Base-by-base conservation (phyloP, 1,140 invertebrate genomes). In the Zaprionus nigranus region DNA sequence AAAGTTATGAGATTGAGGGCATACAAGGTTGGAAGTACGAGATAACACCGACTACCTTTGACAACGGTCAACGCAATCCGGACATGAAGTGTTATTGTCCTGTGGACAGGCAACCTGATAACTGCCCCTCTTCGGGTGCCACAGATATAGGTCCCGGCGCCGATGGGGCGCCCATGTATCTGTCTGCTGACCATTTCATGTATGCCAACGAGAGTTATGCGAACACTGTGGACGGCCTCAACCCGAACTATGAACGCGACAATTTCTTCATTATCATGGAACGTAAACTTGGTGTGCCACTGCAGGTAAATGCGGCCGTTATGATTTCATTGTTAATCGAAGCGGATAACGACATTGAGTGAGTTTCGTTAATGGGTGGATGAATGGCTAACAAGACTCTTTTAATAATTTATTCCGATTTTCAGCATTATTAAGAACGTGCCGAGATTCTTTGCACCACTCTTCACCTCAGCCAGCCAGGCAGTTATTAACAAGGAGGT, bases 181-280 rank as follows among this genome's bases (percentile, higher is more conserved):
- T 98, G 20, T 97, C 97, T 2, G 95, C 96, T 62, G 97, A 97
- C 0, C 97, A 98, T 93, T 98, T 98, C 93, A 96, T 97, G 90
- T 93, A 96, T 70, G 97, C 95, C 1, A 97, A 98, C 92, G 93
- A 94, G 0, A 94, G 93, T 74, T 96, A 97, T 59, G 76, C 85
- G 7, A 74, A 95, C 2, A 92, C 93, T 4, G 95, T 98, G 5
- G 90, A 93, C 1, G 97, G 97, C 56, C 93, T 98, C 92, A 69
- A 93, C 0, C 97, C 98, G 0, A 91, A 96, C 63, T 94, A 94
- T 54, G 93, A 95, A 0, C 93, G 95, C 69, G 96, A 98, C 83
- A 93, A 95, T 71, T 96, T 97, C 82, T 94, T 93, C 53, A 93
- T 98, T 46, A 93, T 95, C 20, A 86, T 97, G 57, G 96, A 98